phyloP scores from a whole-genome alignment of 2,797 vertebrate species.

The Acipenser ruthenus region DNA sequence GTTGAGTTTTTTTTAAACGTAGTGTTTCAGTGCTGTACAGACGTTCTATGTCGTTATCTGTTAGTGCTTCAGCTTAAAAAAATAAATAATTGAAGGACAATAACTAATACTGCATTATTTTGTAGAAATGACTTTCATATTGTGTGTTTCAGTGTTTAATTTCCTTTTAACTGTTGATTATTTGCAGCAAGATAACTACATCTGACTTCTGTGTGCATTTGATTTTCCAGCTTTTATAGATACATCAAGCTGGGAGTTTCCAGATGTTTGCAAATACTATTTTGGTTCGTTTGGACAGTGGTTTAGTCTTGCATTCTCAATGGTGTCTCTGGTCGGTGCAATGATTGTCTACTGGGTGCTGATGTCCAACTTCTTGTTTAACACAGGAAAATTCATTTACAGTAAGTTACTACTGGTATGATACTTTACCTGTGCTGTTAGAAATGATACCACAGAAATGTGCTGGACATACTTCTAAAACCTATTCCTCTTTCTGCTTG shows the following conservation, averaged over 20 bases:
- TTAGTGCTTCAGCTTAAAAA: too few species aligned
- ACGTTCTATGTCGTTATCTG: too few species aligned
- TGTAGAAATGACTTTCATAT: not conserved
- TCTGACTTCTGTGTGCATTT: conserved; percentile 4
- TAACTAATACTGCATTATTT: too few species aligned
- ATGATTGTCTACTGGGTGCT: conserved; percentile 98
- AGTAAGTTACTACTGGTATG: conserved; percentile 63
- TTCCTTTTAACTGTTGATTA: too few species aligned
- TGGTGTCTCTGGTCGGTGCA: conserved; percentile 86
- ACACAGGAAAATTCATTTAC: conserved; percentile 88
- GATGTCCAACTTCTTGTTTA: conserved; percentile 96
- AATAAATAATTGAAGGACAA: too few species aligned
- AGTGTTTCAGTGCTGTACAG: too few species aligned
- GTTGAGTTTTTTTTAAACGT: too few species aligned
- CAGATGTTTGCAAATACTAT: conserved; percentile 88
- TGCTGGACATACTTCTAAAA: too few species aligned
- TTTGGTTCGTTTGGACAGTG: conserved; percentile 87
- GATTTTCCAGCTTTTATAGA: conserved; percentile 59
- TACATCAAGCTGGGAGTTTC: conserved; percentile 86
- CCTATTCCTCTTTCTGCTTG: conserved; percentile 26
- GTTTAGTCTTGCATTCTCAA: conserved; percentile 86
- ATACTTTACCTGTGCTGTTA: too few species aligned
- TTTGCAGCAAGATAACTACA: not conserved
- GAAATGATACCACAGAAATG: too few species aligned
- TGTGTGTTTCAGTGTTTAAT: not conserved